These are phyloP conservation scores for Hydrolagus affinis DNA, from an alignment of 2,113 vertebrate genomes.

Conservation along the genomic window DNA sequence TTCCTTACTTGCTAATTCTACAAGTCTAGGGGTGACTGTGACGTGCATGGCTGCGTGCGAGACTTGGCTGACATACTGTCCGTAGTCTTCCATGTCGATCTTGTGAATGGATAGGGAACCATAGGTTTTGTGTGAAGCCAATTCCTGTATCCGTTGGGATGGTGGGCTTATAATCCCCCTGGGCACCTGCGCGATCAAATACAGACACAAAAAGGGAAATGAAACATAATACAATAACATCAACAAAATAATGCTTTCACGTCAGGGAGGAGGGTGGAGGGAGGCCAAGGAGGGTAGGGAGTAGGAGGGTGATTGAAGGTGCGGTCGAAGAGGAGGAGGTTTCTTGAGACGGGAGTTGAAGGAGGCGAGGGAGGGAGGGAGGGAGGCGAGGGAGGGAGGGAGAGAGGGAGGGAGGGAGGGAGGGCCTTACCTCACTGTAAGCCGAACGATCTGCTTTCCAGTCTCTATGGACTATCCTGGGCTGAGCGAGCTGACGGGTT, in stretches of 20 bases:
- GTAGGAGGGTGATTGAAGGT: too few species aligned
- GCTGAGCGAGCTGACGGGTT: background rate
- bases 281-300: too few species aligned
- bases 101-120: background rate
- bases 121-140: background rate
- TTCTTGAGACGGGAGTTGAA: too few species aligned
- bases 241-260: background rate
- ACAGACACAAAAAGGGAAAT: background rate
- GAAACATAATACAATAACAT: background rate
- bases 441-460: background rate
- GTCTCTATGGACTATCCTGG: background rate
- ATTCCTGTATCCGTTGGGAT: background rate
- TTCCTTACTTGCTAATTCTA: slow-evolving; percentile 18
- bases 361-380: too few species aligned
- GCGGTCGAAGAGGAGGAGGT: too few species aligned
- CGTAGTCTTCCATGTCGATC: background rate
- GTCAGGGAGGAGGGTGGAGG: too few species aligned
- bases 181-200: background rate
- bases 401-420: too few species aligned
- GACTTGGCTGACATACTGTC: background rate
- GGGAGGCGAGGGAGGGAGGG: too few species aligned
- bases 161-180: background rate
- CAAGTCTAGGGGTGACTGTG: background rate
- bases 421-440: slow-evolving; percentile 18
- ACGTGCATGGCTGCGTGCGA: background rate